Base-by-base conservation (phyloP, 2,797 vertebrate genomes). In the Lithobates pipiens region DNA sequence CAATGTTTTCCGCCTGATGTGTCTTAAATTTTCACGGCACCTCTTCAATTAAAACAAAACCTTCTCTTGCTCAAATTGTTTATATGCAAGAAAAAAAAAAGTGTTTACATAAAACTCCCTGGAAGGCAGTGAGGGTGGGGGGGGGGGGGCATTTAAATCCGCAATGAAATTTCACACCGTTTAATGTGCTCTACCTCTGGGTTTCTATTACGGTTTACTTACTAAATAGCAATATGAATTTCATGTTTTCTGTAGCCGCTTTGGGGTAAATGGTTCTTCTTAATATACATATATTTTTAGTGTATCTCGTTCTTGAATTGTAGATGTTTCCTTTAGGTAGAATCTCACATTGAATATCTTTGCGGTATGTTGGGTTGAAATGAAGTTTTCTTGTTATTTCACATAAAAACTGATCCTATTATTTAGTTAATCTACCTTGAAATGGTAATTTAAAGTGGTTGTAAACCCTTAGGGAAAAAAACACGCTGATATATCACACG, bases 141-240 rank as follows among this genome's bases (percentile, higher is more conserved):
- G 89, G 86, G 83, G 8, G 21, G 10, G 44, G 79, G 80, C 71
- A 82, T 88, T 86, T 90, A 84, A 90, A 91, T 92, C 89, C 76
- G 88, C 86, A 91, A 89, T 91, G 89, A 90, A 91, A 91, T 88
- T 90, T 90, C 90, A 89, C 86, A 88, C 89, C 91, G 90, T 88
- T 91, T 92, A 91, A 91, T 93, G 90, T 87, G 91, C 88, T 84
- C 91, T 89, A 90, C 92, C 90, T 89, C 90, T 78, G 88, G 90
- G 89, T 91, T 89, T 90, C 90, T 84, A 65, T 89, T 89, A 76
- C 21, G 90, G 85, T 87, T 91, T 92, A 92, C 88, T 82, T 88
- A 88, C 89, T 88, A 87, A 91, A 91, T 89, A 87, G 3, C 76
- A 89, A 85, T 88, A 84, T 82, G 90, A 90, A 89, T 91, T 91